These are phyloP conservation scores for Isurus oxyrinchus DNA, from an alignment of 2,113 vertebrate species.

Conservation along the genomic window DNA sequence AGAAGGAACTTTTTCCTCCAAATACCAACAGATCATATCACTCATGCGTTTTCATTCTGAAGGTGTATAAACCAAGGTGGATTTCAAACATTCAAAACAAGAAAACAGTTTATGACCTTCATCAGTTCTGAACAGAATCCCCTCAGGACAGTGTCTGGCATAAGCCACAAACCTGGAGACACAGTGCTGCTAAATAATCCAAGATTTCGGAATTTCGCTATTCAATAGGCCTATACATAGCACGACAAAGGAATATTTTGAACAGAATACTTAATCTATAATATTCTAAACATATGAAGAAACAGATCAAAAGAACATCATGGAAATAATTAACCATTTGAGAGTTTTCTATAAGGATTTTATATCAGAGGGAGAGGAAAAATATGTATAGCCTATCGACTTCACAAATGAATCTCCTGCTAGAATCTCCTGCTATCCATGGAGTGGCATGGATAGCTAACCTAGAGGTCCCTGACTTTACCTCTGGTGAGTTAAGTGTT, in stretches of 20 bases:
- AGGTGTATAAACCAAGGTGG: not conserved
- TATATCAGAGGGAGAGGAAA: not conserved
- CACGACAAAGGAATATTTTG: not conserved
- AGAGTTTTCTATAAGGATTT: not conserved
- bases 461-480: not conserved
- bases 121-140: not conserved
- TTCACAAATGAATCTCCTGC: not conserved
- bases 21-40: not conserved
- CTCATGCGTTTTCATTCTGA: not conserved
- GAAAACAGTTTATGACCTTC: not conserved
- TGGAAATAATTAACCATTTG: not conserved
- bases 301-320: not conserved
- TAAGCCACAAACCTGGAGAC: not conserved
- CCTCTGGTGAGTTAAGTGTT: not conserved
- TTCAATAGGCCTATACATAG: not conserved
- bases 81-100: slow-evolving; percentile 2
- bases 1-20: not conserved
- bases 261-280: not conserved
- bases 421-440: no score
- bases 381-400: not conserved
- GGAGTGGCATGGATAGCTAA: not conserved
- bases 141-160: not conserved
- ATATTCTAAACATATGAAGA: not conserved
- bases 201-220: not conserved
- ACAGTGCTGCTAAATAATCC: not conserved